phyloP scores from a whole-genome alignment of 2,113 vertebrate species.

The Nothobranchius kuhntae region DNA sequence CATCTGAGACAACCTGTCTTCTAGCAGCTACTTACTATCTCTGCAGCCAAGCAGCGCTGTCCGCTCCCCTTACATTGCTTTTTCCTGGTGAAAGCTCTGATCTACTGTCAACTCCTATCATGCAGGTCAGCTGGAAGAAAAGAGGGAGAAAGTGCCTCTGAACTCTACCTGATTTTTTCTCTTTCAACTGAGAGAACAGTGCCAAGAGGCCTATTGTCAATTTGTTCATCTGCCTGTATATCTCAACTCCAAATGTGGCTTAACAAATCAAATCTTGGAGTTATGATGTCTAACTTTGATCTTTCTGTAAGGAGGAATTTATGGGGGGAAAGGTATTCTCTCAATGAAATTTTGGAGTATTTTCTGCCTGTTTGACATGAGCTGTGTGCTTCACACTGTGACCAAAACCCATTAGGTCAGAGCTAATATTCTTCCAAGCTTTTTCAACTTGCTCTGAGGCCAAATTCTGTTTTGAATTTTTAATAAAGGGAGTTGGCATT shows the following conservation, averaged over 20 bases:
- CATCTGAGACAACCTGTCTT: slow-evolving; percentile 19
- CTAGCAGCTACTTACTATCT: slow-evolving; percentile 26
- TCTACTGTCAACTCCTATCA: slow-evolving; percentile 60
- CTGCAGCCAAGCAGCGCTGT: slow-evolving; percentile 1
- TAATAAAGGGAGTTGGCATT: not conserved
- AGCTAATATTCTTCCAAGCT: not conserved
- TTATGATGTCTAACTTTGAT: not conserved
- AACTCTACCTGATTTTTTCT: slow-evolving; percentile 22
- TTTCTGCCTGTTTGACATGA: not conserved
- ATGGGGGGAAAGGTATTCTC: not conserved
- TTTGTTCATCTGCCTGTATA: not conserved
- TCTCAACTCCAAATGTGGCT: not conserved
- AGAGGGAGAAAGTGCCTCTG: slow-evolving; percentile 23
- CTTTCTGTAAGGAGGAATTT: not conserved
- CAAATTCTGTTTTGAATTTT: not conserved
- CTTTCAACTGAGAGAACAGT: not conserved
- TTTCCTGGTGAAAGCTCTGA: slow-evolving; percentile 52
- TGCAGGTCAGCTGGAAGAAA: slow-evolving; percentile 56
- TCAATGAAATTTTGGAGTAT: not conserved
- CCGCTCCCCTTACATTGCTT: slow-evolving; percentile 6
- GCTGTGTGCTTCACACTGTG: not conserved
- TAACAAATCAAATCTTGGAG: not conserved
- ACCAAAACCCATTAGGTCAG: not conserved
- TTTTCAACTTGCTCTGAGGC: not conserved
- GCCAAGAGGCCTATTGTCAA: not conserved